phyloP scores from a whole-genome alignment of 2,797 vertebrate genomes.

The Danionella dracula region DNA sequence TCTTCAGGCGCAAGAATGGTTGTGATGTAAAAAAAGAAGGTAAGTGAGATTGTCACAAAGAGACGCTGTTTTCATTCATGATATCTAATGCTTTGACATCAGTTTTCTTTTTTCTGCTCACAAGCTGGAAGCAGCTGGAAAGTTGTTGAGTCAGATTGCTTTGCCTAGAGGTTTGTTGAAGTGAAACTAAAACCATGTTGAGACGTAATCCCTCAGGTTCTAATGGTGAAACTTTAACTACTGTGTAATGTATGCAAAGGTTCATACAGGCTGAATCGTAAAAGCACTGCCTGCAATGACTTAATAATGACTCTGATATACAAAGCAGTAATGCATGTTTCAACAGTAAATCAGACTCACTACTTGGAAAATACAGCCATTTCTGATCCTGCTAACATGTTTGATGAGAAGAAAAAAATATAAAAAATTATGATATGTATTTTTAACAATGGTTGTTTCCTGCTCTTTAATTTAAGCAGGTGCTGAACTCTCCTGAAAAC shows the following conservation, averaged over 20 bases:
- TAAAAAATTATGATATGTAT: too few species aligned
- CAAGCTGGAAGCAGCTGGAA: background rate
- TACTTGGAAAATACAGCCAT: too few species aligned
- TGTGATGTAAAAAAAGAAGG: background rate
- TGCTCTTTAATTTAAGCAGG: slow-evolving; percentile 6
- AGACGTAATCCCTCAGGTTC: background rate
- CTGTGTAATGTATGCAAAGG: background rate
- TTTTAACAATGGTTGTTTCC: slow-evolving; percentile 30
- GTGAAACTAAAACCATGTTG: background rate
- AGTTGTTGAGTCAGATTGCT: background rate
- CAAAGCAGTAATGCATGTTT: background rate
- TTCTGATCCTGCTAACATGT: too few species aligned
- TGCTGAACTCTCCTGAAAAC: background rate
- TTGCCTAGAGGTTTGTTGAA: slow-evolving; percentile 11
- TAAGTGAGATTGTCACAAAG: background rate
- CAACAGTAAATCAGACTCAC: background rate
- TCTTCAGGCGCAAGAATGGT: slow-evolving; percentile 35
- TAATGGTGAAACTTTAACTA: background rate
- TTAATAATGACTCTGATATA: background rate
- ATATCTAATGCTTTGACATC: background rate
- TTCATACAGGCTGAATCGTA: background rate
- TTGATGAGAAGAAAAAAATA: too few species aligned
- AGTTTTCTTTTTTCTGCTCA: slow-evolving; percentile 3
- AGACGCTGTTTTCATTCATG: background rate
- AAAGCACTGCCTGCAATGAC: background rate